These are phyloP conservation scores for Natrix natrix DNA, from an alignment of 2,797 vertebrate genomes.

Conservation along the genomic window DNA sequence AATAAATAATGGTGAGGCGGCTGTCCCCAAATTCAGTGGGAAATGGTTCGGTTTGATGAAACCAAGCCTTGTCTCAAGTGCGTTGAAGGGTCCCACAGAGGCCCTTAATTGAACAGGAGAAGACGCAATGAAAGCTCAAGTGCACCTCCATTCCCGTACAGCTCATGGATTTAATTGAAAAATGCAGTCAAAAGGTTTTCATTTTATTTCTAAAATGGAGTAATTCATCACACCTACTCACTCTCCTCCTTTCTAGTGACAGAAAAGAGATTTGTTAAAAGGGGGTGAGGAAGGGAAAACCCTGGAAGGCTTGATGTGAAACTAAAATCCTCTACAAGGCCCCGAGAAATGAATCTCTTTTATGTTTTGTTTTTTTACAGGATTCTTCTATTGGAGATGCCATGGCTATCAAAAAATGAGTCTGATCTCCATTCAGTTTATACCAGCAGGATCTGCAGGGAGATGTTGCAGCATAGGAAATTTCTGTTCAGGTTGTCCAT, in stretches of 20 bases:
- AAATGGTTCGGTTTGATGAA: neutral
- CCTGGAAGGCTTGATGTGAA: neutral
- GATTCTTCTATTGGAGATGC: neutral
- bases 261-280: neutral
- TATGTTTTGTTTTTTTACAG: neutral
- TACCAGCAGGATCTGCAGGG: neutral
- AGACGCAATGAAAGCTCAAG: neutral
- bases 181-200: constrained; percentile 32
- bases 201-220: constrained; percentile 9
- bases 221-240: constrained; percentile 24
- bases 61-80: neutral
- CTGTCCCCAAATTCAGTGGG: neutral
- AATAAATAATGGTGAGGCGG: neutral
- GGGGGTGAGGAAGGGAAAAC: neutral
- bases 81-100: neutral
- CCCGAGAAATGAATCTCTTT: neutral
- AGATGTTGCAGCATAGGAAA: neutral
- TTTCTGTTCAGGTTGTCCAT: neutral
- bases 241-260: constrained; percentile 14
- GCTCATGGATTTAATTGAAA: constrained; percentile 23
- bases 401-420: neutral
- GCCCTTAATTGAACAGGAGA: neutral
- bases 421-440: neutral
- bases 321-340: neutral
- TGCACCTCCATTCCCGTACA: neutral